Evolutionary conservation across 2,888 invertebrate species (phyloP), one percentile per base, ranked within the genome.

Genomic region (Hymenopus coronatus): DNA sequence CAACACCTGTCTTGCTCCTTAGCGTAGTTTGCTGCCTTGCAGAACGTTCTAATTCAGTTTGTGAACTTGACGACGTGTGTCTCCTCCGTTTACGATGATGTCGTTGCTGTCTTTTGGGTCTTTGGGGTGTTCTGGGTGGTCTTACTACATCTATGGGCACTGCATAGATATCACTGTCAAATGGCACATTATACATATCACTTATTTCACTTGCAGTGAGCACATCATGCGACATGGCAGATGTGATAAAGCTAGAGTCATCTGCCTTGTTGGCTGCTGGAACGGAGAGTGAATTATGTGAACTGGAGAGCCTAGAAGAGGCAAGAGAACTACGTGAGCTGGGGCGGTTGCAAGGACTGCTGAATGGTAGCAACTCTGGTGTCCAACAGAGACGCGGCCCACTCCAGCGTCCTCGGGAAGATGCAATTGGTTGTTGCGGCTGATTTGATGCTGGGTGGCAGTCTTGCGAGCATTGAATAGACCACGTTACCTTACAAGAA

Each of bases 141-240:
- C 95, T 94, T 28, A 97, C 95, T 93, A 97, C 96, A 93, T 98
- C 97, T 90, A 97, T 95, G 82, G 97, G 97, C 90, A 97, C 96
- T 25, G 97, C 97, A 92, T 98, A 98, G 91, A 97, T 97, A 93
- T 97, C 97, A 91, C 97, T 97, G 92, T 97, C 97, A 91, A 97
- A 97, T 90, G 97, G 97, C 90, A 97, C 97, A 93, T 97, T 97
- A 93, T 97, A 97, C 94, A 97, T 96, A 93, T 97, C 97, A 82
- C 96, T 96, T 90, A 97, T 97, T 92, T 97, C 96, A 90, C 96
- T 95, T n/a, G 96, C 95, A 90, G 96, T 95, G 82, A 97, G 94
- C 3, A 97, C 96, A 92, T 97, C 97, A 92, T 97, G 97, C 0
- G 97, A 97, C 94, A 97, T 97, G 70, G 97, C 97, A 92, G 97